Conservation (phyloP, 2,113 vertebrate species). For the Gnathonemus longibarbis region DNA sequence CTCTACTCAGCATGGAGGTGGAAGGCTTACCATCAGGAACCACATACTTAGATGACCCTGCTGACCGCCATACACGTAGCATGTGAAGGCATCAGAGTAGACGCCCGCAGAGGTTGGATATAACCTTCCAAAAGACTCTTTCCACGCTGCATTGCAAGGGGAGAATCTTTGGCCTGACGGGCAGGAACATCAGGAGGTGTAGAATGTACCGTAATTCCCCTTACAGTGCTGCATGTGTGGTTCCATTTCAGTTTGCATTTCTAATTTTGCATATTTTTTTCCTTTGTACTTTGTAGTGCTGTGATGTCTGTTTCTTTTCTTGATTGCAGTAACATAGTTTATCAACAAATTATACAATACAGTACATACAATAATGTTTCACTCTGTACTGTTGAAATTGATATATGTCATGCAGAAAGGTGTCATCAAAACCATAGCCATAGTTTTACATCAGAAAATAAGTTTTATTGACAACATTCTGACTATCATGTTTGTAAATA, state of each 20-base stretch:
- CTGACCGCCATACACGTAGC: neutral
- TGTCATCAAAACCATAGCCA: neutral
- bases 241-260: neutral
- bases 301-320: neutral
- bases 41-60: neutral
- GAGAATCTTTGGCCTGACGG: neutral
- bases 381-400: no score
- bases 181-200: neutral
- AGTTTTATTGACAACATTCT: neutral
- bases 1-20: neutral
- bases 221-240: neutral
- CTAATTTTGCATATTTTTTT: neutral
- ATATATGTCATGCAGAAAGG: no score
- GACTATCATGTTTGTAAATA: neutral
- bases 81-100: neutral
- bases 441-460: neutral
- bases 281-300: neutral
- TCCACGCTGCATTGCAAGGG: no score
- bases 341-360: neutral
- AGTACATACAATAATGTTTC: no score
- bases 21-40: no score
- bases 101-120: neutral
- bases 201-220: neutral
- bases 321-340: neutral
- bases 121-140: no score